These are phyloP conservation scores for Kudoa iwatai DNA, from an alignment of 30 jellyfish, hydroid and myxozoan species.

Conservation along the genomic window DNA sequence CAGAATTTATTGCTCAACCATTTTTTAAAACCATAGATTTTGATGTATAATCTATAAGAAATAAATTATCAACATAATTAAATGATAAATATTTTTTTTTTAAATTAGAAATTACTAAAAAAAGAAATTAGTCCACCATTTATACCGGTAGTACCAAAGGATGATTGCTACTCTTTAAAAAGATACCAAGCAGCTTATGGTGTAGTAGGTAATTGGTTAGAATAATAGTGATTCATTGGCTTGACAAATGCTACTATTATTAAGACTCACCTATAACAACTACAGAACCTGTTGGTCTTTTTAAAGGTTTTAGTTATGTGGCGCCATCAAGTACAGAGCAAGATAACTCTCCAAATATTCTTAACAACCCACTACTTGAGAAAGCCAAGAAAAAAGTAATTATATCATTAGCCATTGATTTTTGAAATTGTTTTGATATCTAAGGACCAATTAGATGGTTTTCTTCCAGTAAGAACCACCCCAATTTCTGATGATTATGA, in stretches of 20 bases:
- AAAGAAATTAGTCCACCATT: conserved; percentile 92
- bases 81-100: background rate
- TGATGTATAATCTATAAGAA: conserved; percentile 10
- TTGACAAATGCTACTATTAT: background rate
- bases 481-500: conserved; percentile 37
- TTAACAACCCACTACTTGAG: conserved; percentile 6
- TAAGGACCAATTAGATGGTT: conserved; percentile 3
- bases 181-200: no score
- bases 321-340: conserved; percentile 37
- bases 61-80: background rate
- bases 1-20: conserved; percentile 30
- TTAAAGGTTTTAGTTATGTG: conserved; percentile 82
- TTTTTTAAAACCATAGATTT: conserved; percentile 43
- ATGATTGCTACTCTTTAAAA: no score
- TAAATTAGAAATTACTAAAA: conserved; percentile 7
- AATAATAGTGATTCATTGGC: background rate
- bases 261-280: conserved; percentile 2
- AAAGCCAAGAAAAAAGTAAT: conserved; percentile 1
- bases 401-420: no score
- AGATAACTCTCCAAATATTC: conserved; percentile 4
- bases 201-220: no score
- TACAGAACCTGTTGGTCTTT: conserved; percentile 85
- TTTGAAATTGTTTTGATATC: no score
- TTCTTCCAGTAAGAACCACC: conserved; percentile 6
- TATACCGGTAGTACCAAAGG: conserved; percentile 67